A percentile compares a stretch with the other conserved stretches of the same genome.
Evolutionary conservation across 2,113 vertebrate species (phyloP).

Genomic region (Carassius auratus): DNA sequence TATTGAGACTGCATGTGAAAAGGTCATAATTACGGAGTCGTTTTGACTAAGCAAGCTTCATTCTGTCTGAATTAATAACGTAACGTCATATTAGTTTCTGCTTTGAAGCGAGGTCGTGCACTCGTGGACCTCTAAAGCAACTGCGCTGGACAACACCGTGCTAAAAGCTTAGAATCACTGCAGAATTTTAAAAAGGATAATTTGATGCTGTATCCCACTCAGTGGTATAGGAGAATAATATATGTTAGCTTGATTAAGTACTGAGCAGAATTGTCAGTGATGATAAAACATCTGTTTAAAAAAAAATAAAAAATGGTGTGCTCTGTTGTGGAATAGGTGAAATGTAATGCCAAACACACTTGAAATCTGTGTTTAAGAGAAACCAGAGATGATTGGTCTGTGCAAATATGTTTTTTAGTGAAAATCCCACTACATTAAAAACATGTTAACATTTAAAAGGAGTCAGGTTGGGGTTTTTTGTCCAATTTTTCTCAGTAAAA

Average conservation of each 20-base stretch:
- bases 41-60: constrained; percentile 44
- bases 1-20: constrained; percentile 31
- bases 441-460: not conserved
- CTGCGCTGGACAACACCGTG: not conserved
- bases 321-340: not conserved
- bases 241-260: not conserved
- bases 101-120: constrained; percentile 36
- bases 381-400: not conserved
- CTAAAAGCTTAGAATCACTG: constrained; percentile 41
- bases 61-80: constrained; percentile 46
- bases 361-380: not conserved
- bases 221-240: not conserved
- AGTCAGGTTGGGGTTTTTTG: not conserved
- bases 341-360: not conserved
- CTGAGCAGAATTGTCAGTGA: not conserved
- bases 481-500: not conserved
- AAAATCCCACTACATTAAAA: not conserved
- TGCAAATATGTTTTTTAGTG: not conserved
- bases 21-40: constrained; percentile 50
- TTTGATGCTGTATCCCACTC: not conserved
- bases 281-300: not conserved
- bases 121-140: constrained; percentile 21
- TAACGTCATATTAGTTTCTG: constrained; percentile 30
- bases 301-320: not conserved
- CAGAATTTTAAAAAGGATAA: not conserved